Evolutionary conservation across 1,140 invertebrate species (phyloP).

Genomic region (Temnothorax nylanderi): DNA sequence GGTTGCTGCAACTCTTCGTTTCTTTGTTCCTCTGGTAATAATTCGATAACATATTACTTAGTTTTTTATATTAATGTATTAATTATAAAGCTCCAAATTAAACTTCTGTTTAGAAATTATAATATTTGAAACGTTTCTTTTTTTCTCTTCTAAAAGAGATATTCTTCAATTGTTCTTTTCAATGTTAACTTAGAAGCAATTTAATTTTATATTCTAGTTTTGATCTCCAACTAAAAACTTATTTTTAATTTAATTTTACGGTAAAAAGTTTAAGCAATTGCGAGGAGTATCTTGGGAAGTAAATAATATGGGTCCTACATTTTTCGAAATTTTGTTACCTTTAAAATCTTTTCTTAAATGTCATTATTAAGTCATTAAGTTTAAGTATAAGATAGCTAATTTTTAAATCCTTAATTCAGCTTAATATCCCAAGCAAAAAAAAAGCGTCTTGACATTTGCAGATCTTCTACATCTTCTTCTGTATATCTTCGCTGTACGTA

Average conservation of each 20-base stretch:
- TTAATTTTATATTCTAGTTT: background rate
- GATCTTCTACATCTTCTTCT: background rate
- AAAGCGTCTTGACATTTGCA: too few species aligned
- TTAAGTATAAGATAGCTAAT: background rate
- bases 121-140: background rate
- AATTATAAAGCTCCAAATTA: background rate
- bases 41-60: background rate
- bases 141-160: background rate
- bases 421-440: background rate
- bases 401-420: background rate
- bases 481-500: background rate
- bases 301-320: background rate
- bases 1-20: background rate
- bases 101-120: background rate
- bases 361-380: background rate
- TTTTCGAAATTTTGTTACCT: background rate
- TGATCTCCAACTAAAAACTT: background rate
- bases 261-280: background rate
- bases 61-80: background rate
- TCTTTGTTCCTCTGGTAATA: background rate
- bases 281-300: background rate
- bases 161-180: background rate
- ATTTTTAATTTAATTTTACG: background rate
- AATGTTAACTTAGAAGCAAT: background rate
- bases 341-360: background rate